phyloP scores from a whole-genome alignment of 2,797 vertebrate genomes.

The Chromis chromis region DNA sequence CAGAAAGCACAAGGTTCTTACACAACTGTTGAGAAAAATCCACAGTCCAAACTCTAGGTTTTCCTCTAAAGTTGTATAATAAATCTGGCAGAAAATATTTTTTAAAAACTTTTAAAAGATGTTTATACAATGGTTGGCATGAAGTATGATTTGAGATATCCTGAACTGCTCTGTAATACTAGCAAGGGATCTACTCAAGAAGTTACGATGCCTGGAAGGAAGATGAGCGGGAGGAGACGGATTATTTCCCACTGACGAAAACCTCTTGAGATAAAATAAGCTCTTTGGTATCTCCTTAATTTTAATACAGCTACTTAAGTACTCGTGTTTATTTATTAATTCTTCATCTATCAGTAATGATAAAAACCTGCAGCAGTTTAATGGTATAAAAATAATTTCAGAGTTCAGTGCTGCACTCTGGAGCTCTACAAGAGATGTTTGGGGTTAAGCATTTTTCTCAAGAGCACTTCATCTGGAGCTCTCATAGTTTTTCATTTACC shows the following conservation, averaged over 20 bases:
- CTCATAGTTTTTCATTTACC: background rate
- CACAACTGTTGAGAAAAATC: background rate
- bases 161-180: background rate
- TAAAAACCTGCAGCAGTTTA: background rate
- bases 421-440: background rate
- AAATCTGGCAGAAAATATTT: slow-evolving; percentile 1
- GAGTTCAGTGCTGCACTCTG: background rate
- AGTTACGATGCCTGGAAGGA: background rate
- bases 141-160: background rate
- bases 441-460: slow-evolving; percentile 28
- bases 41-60: background rate
- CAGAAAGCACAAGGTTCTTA: background rate
- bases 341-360: background rate
- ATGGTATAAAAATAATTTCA: background rate
- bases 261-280: background rate
- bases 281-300: background rate
- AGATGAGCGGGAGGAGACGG: background rate
- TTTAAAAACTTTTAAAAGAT: background rate
- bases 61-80: slow-evolving; percentile 7
- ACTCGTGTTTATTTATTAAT: background rate
- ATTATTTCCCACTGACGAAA: slow-evolving; percentile 5
- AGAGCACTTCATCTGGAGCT: slow-evolving; percentile 22
- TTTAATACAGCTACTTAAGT: background rate
- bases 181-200: background rate
- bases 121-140: background rate